Base-by-base conservation (phyloP, 1,140 invertebrate species). In the Pectinophora gossypiella region DNA sequence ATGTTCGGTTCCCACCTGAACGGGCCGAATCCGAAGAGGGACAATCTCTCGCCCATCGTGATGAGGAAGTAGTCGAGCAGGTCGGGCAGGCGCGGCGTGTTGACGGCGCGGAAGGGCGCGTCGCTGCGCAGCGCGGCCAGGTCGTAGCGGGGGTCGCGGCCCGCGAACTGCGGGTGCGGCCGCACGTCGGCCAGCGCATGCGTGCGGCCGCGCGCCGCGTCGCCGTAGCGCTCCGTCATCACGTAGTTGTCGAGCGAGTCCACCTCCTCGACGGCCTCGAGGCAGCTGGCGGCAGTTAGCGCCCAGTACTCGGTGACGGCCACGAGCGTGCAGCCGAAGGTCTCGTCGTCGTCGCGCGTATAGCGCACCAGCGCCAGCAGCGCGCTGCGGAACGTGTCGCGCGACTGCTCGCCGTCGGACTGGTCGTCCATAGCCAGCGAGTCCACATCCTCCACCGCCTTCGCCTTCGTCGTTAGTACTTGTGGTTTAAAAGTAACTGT, bases 241-340 rank as follows among this genome's bases (percentile, higher is more conserved):
- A 84, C 61, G 55, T 79, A 79, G 9, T 66, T 61, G 23, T 80
- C 76, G 19, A 80, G 51, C 1, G 73, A 64, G 35, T 82, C 73
- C 20, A 72, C 56, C 47, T 80, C 72, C 22, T 85, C 73, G 16
- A 84, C 71, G 0, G 76, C 63, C 10, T 76, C 75, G 19, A 82
- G 68, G 55, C 82, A 85, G 51, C 78, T 85, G 3, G 78, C 80
- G 1, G 80, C 73, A 6, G 80, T 86, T 16, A 86, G 19, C n/a
- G 69, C 64, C 73, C 83, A 86, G 19, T 54, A 54, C 15, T 65
- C 47, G 19, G 64, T 67, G 4, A 85, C 45, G 13, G 76, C 57
- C 1, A 78, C 76, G 5, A 79, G 48, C 4, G 68, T 71, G 45
- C 82, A 85, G 1, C 76, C 75, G 51, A 82, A 82, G 10, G 48